Percentiles rank a stretch among this genome's conserved stretches.
phyloP scores from a whole-genome alignment of 2,797 vertebrate species.

The Sebastes oblongus region DNA sequence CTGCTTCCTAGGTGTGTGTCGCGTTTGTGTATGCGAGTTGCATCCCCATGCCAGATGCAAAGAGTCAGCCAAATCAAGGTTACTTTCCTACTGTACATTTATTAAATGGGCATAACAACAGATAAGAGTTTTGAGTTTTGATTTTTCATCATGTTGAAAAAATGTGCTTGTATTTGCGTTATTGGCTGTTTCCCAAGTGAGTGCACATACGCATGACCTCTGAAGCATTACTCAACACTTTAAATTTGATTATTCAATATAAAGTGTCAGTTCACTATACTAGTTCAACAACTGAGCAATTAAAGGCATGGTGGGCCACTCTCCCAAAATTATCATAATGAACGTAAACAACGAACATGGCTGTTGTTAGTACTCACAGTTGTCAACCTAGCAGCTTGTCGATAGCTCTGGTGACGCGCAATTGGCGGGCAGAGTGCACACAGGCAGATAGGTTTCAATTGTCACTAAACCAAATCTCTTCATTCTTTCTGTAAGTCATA shows the following conservation, averaged over 20 bases:
- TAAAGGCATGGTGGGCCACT: neutral
- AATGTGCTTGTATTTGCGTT: neutral
- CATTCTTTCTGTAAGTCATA: neutral
- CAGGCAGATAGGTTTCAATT: neutral
- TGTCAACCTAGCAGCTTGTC: no score
- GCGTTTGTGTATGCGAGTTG: neutral
- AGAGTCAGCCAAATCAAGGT: neutral
- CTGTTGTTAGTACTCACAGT: no score
- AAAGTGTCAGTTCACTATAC: neutral
- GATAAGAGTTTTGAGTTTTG: neutral
- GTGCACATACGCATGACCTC: neutral
- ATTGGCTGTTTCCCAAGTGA: neutral
- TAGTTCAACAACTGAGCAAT: neutral
- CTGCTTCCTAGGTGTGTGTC: neutral
- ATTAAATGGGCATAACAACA: neutral
- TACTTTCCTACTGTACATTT: neutral
- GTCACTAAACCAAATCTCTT: neutral
- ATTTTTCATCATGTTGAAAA: neutral
- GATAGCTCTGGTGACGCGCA: no score
- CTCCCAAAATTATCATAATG: no score
- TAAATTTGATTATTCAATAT: neutral
- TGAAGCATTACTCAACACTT: neutral
- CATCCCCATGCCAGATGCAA: neutral
- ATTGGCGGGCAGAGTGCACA: no score
- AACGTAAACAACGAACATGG: no score